Percentiles rank a stretch among this genome's conserved stretches.
These are phyloP conservation scores for Vultur gryphus DNA, from an alignment of 2,797 vertebrate species.

Conservation along the genomic window DNA sequence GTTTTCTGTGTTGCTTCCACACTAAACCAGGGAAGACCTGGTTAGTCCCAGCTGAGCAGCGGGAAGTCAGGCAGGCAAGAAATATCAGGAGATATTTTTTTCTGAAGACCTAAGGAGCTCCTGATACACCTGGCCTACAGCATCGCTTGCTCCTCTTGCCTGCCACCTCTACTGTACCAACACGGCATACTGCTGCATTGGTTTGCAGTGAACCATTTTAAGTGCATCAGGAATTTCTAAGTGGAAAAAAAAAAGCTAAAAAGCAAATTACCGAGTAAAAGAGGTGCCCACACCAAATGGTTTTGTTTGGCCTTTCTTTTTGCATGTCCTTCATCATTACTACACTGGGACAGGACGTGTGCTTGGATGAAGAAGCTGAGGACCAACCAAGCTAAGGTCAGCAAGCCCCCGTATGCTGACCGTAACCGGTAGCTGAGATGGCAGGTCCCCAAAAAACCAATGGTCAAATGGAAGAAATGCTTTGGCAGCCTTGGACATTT, in stretches of 20 bases:
- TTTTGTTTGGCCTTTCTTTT: background rate
- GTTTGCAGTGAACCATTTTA: background rate
- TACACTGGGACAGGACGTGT: accelerated
- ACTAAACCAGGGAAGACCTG: background rate
- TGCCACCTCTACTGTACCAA: background rate
- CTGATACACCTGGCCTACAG: background rate
- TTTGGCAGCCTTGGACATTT: background rate
- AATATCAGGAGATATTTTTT: background rate
- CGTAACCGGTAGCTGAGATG: accelerated
- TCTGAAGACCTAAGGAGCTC: background rate
- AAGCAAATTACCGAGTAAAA: background rate
- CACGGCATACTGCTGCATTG: accelerated
- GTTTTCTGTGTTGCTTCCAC: background rate
- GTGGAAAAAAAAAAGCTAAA: background rate
- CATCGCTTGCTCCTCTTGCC: background rate
- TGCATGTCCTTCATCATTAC: background rate
- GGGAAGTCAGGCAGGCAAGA: background rate
- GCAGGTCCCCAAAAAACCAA: background rate
- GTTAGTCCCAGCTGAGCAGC: background rate
- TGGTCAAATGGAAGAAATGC: background rate
- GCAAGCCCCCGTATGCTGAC: background rate
- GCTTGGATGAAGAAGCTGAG: background rate
- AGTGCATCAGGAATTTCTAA: background rate
- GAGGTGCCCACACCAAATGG: background rate
- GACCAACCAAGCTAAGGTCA: accelerated